Evolutionary conservation across 1,140 invertebrate genomes (phyloP), one percentile per base, ranked within the genome.

Genomic region (Mycetomoellerius zeteki): DNA sequence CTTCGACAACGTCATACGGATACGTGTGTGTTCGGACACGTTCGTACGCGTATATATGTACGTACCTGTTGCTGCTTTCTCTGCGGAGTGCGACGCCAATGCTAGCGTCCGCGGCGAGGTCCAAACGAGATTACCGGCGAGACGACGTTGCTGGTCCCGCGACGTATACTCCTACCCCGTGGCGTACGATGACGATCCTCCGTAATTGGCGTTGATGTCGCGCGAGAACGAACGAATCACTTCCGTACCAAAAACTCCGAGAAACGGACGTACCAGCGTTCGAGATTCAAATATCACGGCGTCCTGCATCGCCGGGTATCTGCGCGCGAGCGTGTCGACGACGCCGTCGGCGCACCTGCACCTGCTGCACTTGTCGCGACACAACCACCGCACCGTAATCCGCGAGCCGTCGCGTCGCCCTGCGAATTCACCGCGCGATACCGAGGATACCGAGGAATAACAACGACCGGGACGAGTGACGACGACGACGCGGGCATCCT

Each of bases 61-160:
- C 56, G 5, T 92, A 92, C 92, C 92, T 93, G 92, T 92, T 91
- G 90, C 92, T 91, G 90, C 92, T 90, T 67, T 86, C 86, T 88
- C 69, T 73, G 88, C 88, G 64, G 62, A 30, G 67, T 67, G 65
- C 54, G 67, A 72, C 33, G 67, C 80, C 75, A 24, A 56, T 82
- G 78, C 64, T 43, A 50, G 58, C 58, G 75, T 78, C 50, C n/a
- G 21, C 73, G 56, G 62, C 6, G 62, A 21, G 10, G 67, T 82
- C 50, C 19, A 72, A 60, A 56, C 73, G 62, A 64, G 72, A 86
- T 65, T 50, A 56, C 56, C 67, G 54, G 52, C 33, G 65, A 54
- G 47, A 30, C n/a, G 65, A 43, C 16, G 50, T 21, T 33, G 30
- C 47, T 21, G 27, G 21, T 71, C 16, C 64, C 65, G 33, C 52